phyloP scores from a whole-genome alignment of 1,140 invertebrate genomes.

The Drosophila arawakana region DNA sequence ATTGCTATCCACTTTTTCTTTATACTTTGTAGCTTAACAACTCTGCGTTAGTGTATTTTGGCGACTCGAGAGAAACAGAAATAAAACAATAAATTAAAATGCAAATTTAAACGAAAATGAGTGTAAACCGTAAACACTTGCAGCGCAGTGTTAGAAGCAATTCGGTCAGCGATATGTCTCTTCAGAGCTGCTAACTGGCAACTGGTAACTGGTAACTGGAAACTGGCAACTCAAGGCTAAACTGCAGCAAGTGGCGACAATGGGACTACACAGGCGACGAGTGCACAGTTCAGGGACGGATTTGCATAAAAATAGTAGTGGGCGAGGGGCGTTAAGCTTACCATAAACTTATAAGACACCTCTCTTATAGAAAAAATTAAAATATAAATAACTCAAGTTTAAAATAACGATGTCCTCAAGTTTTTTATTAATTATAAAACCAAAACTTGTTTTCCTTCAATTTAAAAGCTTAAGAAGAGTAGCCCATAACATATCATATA shows the following conservation, averaged over 20 bases:
- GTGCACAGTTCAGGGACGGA: slow-evolving; percentile 22
- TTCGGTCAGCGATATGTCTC: slow-evolving; percentile 29
- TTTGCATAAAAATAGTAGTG: not conserved
- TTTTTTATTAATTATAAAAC: not conserved
- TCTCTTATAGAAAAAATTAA: not conserved
- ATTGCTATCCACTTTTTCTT: not conserved
- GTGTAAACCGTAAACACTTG: slow-evolving; percentile 64
- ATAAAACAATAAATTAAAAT: slow-evolving; percentile 72
- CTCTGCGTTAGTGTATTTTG: slow-evolving; percentile 4
- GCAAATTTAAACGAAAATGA: slow-evolving; percentile 74
- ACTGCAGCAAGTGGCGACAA: slow-evolving; percentile 44
- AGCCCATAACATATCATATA: too few relatives aligned
- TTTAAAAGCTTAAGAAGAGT: too few relatives aligned
- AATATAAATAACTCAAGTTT: not conserved
- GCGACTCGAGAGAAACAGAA: slow-evolving; percentile 23
- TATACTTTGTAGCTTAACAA: not conserved
- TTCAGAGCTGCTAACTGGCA: slow-evolving; percentile 26
- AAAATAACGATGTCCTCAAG: too few relatives aligned
- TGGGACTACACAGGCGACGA: slow-evolving; percentile 19
- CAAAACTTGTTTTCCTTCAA: too few relatives aligned
- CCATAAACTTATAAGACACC: too few relatives aligned
- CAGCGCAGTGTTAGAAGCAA: slow-evolving; percentile 27
- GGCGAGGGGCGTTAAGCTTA: not conserved
- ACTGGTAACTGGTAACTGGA: slow-evolving; percentile 39
- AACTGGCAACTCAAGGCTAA: slow-evolving; percentile 23